A percentile compares a stretch with the other conserved stretches of the same genome.
Evolutionary conservation across 2,888 invertebrate genomes (phyloP).

Genomic region (Oasisia sp.): DNA sequence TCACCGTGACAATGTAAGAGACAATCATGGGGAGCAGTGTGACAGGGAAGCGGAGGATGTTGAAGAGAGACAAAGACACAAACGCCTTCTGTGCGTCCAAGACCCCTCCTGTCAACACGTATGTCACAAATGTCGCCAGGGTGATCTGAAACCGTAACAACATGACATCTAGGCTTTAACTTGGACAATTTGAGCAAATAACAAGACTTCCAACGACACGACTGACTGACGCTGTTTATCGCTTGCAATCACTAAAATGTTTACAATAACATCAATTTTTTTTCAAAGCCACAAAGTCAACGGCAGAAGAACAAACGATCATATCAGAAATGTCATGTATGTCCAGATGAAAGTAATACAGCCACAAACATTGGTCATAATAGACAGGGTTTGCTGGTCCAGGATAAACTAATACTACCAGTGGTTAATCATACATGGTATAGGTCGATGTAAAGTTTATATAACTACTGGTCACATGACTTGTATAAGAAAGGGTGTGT

Average conservation of each 20-base stretch:
- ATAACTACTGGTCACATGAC: too few species aligned
- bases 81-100: slow-evolving; percentile 92
- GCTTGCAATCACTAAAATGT: background rate
- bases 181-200: background rate
- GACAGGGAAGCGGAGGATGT: slow-evolving; percentile 94
- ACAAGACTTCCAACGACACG: background rate
- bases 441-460: too few species aligned
- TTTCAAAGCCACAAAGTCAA: too few species aligned
- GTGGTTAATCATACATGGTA: too few species aligned
- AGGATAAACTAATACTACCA: too few species aligned
- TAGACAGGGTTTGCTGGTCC: too few species aligned
- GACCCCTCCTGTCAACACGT: slow-evolving; percentile 80
- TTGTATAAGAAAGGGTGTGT: too few species aligned
- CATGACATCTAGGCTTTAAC: background rate
- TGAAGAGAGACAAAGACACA: slow-evolving; percentile 95
- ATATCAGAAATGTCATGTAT: slow-evolving; percentile 85
- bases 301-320: too few species aligned
- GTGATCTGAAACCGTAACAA: slow-evolving; percentile 54
- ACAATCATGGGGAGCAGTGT: slow-evolving; percentile 97
- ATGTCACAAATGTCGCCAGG: slow-evolving; percentile 61
- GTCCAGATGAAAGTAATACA: slow-evolving; percentile 86
- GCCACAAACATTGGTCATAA: too few species aligned
- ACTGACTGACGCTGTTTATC: background rate
- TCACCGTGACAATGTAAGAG: slow-evolving; percentile 64
- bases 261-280: too few species aligned